A percentile compares a stretch with the other conserved stretches of the same genome.
phyloP scores from a whole-genome alignment of 2,888 invertebrate species.

The Melieria picta region DNA sequence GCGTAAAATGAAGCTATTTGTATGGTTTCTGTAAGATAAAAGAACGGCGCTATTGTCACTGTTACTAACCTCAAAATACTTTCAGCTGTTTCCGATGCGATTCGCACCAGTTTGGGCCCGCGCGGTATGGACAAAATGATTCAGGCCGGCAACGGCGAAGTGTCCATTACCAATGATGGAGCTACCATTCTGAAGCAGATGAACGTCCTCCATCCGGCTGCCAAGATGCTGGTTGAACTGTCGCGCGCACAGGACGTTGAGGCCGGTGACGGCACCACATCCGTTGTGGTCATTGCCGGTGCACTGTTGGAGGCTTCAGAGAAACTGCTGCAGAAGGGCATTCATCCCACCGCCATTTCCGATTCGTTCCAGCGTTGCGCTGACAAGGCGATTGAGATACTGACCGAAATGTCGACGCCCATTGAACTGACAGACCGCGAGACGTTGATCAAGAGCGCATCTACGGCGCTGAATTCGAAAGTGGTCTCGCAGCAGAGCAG shows the following conservation, averaged over 20 bases:
- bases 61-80: slow-evolving; percentile 44
- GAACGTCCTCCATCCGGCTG: slow-evolving; percentile 97
- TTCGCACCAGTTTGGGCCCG: slow-evolving; percentile 97
- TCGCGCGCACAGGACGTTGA: slow-evolving; percentile 99
- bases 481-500: slow-evolving; percentile 98
- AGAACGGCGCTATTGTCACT: too few species aligned
- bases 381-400: slow-evolving; percentile 70
- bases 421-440: slow-evolving; percentile 88
- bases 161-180: slow-evolving; percentile 99
- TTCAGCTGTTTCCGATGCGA: slow-evolving; percentile 97
- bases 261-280: slow-evolving; percentile 99
- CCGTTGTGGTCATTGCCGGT: slow-evolving; percentile 97
- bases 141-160: slow-evolving; percentile 95
- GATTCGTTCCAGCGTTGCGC: slow-evolving; percentile 88
- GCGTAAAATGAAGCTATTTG: too few species aligned
- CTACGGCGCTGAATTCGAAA: slow-evolving; percentile 97
- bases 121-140: slow-evolving; percentile 99
- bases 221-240: slow-evolving; percentile 98
- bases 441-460: slow-evolving; percentile 91
- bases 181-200: slow-evolving; percentile 99
- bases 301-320: slow-evolving; percentile 94
- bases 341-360: slow-evolving; percentile 97
- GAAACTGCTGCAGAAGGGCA: slow-evolving; percentile 89
- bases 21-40: too few species aligned
- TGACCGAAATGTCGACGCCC: slow-evolving; percentile 85